Evolutionary conservation across 92 coral and sea anemone species (phyloP).

Genomic region (Paragorgia papillata): DNA sequence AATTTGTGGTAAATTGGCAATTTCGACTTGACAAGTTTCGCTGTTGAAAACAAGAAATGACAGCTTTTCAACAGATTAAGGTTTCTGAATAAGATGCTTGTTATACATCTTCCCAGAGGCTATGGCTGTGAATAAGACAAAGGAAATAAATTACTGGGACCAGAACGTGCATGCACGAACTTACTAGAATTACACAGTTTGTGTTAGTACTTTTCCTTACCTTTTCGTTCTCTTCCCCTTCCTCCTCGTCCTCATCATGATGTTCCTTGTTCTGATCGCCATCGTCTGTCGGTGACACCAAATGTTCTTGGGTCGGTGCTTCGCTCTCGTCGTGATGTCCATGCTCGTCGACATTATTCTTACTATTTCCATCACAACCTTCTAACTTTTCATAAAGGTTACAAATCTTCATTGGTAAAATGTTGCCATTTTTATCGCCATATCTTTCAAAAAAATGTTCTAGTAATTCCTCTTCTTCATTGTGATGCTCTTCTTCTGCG

Average conservation of each 20-base stretch:
- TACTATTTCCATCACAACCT: slow-evolving; percentile 2
- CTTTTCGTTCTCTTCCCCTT: background rate
- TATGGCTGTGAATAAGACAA: no score
- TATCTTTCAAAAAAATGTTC: slow-evolving; percentile 25
- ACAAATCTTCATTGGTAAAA: slow-evolving; percentile 14
- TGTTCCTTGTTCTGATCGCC: background rate
- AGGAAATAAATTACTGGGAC: no score
- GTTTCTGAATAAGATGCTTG: no score
- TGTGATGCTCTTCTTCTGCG: slow-evolving; percentile 26
- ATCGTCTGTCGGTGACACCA: slow-evolving; percentile 6
- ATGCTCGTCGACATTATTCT: background rate
- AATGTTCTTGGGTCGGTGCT: background rate
- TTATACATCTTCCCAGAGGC: no score
- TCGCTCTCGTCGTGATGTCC: background rate
- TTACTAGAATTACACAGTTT: no score
- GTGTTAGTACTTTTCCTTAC: background rate
- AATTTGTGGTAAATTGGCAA: no score
- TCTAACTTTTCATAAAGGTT: slow-evolving; percentile 20
- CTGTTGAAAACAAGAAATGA: no score
- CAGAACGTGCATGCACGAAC: no score
- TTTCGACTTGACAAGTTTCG: no score
- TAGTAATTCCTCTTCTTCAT: slow-evolving; percentile 9
- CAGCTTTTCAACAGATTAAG: no score
- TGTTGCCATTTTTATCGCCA: slow-evolving; percentile 23
- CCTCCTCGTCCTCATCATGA: slow-evolving; percentile 15